Evolutionary conservation across 2,797 vertebrate species (phyloP).

Genomic region (Aeoliscus strigatus): DNA sequence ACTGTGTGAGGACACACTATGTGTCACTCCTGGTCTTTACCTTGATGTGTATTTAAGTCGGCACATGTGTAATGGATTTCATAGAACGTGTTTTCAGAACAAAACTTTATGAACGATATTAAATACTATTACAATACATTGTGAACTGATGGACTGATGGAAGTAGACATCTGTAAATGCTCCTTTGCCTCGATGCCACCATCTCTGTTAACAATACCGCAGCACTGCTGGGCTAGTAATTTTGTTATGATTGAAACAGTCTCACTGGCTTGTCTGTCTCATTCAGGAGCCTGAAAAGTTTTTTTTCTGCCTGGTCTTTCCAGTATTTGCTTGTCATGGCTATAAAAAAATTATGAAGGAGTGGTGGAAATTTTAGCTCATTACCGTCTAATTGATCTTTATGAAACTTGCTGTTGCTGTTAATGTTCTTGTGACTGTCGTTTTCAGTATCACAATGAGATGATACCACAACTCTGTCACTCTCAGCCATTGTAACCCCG

Average conservation of each 20-base stretch:
- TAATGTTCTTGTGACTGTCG: slow-evolving; percentile 46
- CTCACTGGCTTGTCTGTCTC: slow-evolving; percentile 39
- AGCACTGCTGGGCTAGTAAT: slow-evolving; percentile 26
- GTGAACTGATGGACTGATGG: too few relatives aligned
- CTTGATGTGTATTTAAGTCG: not conserved
- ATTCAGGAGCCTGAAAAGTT: slow-evolving; percentile 19
- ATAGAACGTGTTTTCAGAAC: too few relatives aligned
- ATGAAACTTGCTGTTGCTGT: slow-evolving; percentile 25
- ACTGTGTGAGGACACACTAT: slow-evolving; percentile 12
- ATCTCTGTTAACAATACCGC: slow-evolving; percentile 32
- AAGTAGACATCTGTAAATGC: slow-evolving; percentile 11
- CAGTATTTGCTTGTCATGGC: slow-evolving; percentile 21
- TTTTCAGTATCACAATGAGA: slow-evolving; percentile 69
- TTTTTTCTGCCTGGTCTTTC: slow-evolving; percentile 28
- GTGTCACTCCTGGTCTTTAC: slow-evolving; percentile 2
- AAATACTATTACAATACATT: too few relatives aligned
- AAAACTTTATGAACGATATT: too few relatives aligned
- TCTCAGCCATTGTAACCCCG: slow-evolving; percentile 55
- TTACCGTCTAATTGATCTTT: slow-evolving; percentile 17
- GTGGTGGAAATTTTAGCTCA: slow-evolving; percentile 43
- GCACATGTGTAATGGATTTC: slow-evolving; percentile 9
- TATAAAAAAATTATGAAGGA: slow-evolving; percentile 17
- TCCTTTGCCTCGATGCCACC: slow-evolving; percentile 29
- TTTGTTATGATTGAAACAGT: slow-evolving; percentile 62
- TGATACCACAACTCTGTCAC: slow-evolving; percentile 58